Evolutionary conservation across 2,797 vertebrate genomes (phyloP).

Genomic region (Melanotaenia boesemani): DNA sequence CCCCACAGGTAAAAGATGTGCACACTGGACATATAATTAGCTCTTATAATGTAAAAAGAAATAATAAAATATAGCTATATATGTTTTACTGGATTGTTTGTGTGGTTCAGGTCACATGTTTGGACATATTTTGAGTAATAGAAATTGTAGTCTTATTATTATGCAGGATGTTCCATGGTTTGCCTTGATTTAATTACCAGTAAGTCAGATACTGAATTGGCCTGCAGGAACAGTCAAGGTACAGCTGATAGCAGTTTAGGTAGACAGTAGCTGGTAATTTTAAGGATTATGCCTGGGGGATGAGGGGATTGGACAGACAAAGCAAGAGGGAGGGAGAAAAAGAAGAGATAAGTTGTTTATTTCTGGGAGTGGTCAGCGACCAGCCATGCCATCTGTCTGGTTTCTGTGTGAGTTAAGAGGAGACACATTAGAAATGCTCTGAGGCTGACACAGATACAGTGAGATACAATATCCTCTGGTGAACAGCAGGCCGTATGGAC

Average conservation of each 20-base stretch:
- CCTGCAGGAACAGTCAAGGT: slow-evolving; percentile 3
- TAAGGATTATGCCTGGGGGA: slow-evolving; percentile 60
- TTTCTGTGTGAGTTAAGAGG: slow-evolving; percentile 43
- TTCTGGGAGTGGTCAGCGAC: slow-evolving; percentile 62
- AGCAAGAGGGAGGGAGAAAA: slow-evolving; percentile 26
- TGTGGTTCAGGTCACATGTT: background rate
- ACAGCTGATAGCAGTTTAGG: slow-evolving; percentile 25
- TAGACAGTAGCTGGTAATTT: slow-evolving; percentile 35
- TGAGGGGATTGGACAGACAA: slow-evolving; percentile 53
- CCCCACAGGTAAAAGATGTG: slow-evolving; percentile 87
- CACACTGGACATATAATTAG: background rate
- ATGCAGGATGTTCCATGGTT: background rate
- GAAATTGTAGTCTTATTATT: background rate
- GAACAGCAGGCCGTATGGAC: slow-evolving; percentile 59
- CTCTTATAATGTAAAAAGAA: background rate
- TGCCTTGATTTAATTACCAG: background rate
- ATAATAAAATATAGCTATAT: background rate
- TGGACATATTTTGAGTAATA: background rate
- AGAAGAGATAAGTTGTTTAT: slow-evolving; percentile 73
- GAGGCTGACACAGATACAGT: slow-evolving; percentile 60
- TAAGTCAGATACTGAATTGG: slow-evolving; percentile 4
- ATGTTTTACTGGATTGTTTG: slow-evolving; percentile 17
- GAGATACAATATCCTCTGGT: slow-evolving; percentile 50
- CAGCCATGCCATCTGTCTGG: slow-evolving; percentile 73
- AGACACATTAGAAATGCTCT: slow-evolving; percentile 48